Evolutionary conservation across 2,797 vertebrate species (phyloP), one percentile per base, ranked within the genome.

Genomic region (Periophthalmus magnuspinnatus): DNA sequence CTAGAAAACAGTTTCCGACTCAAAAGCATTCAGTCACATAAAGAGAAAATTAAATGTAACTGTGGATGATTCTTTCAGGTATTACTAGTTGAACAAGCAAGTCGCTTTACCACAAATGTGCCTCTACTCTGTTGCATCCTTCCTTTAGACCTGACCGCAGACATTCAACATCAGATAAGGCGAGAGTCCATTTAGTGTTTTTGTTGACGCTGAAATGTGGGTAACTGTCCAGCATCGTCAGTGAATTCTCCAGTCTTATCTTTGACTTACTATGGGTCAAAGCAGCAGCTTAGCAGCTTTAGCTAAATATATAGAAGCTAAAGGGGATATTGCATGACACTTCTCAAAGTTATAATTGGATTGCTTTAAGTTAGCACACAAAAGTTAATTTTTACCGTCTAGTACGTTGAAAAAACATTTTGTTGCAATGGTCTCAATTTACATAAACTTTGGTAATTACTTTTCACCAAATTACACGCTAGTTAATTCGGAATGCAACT

Each of bases 1-100:
- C 71, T 86, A 87, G 82, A 90, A 88, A 92, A 91, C 65, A 77
- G 75, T 76, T 79, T 72, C 13, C 8, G 61, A 86, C 75, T 79
- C 63, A 74, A 81, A 85, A 80, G 71, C 77, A 78, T 83, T 67
- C 69, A 11, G 59, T 58, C 69, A 83, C 74, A 71, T 55, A 74
- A 59, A 32, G 41, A 45, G 45, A 7, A 24, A 16, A 56, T 21
- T 3, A 61, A 17, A 65, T 5, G 10, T 69, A 36, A n/a, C 71
- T n/a, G 1, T 54, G 38, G 48, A 52, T 32, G 34, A 22, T n/a
- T 33, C 13, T 28, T 71, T 68, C 61, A 54, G 59, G 62, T 45
- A 57, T 48, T 48, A 60, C 10, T 28, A 50, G 33, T 19, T 63
- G 62, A 41, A 62, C 14, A 79, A 50, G n/a, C 52, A 69, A 59